Conservation (phyloP, 2,888 invertebrate genomes). For the Agrochola litura region DNA sequence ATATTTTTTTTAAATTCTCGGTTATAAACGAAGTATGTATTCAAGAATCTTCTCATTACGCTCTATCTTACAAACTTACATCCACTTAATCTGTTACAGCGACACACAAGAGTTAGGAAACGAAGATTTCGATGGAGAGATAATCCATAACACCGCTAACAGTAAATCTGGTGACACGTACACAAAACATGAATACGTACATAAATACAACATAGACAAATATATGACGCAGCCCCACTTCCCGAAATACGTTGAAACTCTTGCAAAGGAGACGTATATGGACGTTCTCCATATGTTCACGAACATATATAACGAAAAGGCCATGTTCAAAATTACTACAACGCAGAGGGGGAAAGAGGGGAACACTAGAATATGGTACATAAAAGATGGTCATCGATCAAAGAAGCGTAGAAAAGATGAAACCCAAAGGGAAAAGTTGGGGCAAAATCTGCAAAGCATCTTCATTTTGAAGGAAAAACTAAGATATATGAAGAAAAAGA, state of each 20-base stretch:
- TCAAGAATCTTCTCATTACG: not conserved
- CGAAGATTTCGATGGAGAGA: slow-evolving; percentile 52
- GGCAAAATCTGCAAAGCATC: slow-evolving; percentile 58
- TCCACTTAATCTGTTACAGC: slow-evolving; percentile 46
- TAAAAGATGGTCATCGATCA: slow-evolving; percentile 66
- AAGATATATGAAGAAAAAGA: slow-evolving; percentile 55
- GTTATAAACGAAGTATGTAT: too few relatives aligned
- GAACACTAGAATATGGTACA: slow-evolving; percentile 73
- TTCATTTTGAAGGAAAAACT: slow-evolving; percentile 63
- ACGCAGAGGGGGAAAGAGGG: slow-evolving; percentile 73
- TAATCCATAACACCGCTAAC: slow-evolving; percentile 29
- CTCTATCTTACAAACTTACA: slow-evolving; percentile 8
- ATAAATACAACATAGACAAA: slow-evolving; percentile 73
- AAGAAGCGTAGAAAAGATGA: slow-evolving; percentile 63
- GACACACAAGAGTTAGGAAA: slow-evolving; percentile 46
- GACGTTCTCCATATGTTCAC: slow-evolving; percentile 72
- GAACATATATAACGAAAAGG: slow-evolving; percentile 72
- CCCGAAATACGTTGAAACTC: slow-evolving; percentile 72
- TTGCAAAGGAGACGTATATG: slow-evolving; percentile 70
- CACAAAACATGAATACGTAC: slow-evolving; percentile 73
- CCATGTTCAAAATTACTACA: slow-evolving; percentile 76
- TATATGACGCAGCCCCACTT: slow-evolving; percentile 74
- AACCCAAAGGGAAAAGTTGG: slow-evolving; percentile 50
- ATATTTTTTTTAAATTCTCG: not conserved
- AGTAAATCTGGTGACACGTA: slow-evolving; percentile 49